Percentiles rank a stretch among this genome's conserved stretches.
Evolutionary conservation across 2,797 vertebrate species (phyloP).

Genomic region (Chelmon rostratus): DNA sequence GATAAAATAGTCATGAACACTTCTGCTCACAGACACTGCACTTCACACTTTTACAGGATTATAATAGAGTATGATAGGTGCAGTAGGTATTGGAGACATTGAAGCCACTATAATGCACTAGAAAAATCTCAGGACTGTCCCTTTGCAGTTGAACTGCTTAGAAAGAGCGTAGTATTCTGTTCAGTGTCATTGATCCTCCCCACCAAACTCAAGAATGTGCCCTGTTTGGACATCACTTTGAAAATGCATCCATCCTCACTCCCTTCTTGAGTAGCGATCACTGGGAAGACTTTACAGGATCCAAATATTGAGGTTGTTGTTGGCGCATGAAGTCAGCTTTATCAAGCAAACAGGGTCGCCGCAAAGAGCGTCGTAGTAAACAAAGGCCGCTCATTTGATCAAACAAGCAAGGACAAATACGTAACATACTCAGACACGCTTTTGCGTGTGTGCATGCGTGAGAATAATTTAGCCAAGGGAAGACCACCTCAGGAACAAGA

Average conservation of each 20-base stretch:
- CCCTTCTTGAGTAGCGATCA: background rate
- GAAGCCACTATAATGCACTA: background rate
- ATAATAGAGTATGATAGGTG: background rate
- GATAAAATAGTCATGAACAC: background rate
- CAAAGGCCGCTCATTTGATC: background rate
- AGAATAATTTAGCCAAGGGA: conserved; percentile 10
- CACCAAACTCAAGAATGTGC: conserved; percentile 9
- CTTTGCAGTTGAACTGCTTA: conserved; percentile 36
- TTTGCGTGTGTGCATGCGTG: background rate
- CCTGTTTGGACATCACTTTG: conserved; percentile 16
- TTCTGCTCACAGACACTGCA: background rate
- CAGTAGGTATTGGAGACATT: background rate
- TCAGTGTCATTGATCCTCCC: conserved; percentile 32
- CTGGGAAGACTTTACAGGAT: conserved; percentile 4
- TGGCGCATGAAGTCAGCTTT: background rate
- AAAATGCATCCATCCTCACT: conserved; percentile 31
- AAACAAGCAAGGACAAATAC: conserved; percentile 20
- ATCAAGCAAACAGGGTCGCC: conserved; percentile 1
- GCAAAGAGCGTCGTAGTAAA: conserved; percentile 13
- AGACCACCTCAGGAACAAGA: background rate
- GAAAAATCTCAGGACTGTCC: conserved; percentile 10
- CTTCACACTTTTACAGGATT: background rate
- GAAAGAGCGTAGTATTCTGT: conserved; percentile 23
- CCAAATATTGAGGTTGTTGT: background rate
- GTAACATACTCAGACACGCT: conserved; percentile 7